Percentiles rank a stretch among this genome's conserved stretches.
phyloP scores from a whole-genome alignment of 2,113 vertebrate species.

The Percina caprodes region DNA sequence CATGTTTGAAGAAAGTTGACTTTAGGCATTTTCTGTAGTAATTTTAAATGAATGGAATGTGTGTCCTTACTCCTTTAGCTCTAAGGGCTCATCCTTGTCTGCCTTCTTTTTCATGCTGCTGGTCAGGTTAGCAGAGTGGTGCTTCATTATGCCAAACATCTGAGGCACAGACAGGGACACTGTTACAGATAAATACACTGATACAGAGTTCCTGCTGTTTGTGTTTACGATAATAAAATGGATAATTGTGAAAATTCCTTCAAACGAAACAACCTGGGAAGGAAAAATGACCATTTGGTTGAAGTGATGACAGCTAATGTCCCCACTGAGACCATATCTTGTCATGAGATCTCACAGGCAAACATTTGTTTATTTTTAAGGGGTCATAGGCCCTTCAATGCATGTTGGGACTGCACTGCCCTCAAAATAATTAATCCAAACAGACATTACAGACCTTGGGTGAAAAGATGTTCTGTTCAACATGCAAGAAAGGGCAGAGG shows the following conservation, averaged over 20 bases:
- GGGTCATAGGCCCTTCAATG: not conserved
- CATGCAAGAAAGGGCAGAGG: not conserved
- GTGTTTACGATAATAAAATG: not conserved
- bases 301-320: not conserved
- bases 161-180: slow-evolving; percentile 57
- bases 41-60: not conserved
- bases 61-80: slow-evolving; percentile 79
- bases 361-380: not conserved
- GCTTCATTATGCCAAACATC: slow-evolving; percentile 86
- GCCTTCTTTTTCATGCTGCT: slow-evolving; percentile 77
- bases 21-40: not conserved
- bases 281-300: not conserved
- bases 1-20: not conserved
- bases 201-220: not conserved
- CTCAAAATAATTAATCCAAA: not conserved
- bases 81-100: slow-evolving; percentile 67
- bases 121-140: slow-evolving; percentile 81
- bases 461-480: not conserved
- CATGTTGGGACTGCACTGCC: too few relatives aligned
- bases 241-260: not conserved
- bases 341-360: not conserved
- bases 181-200: not conserved
- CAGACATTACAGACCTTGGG: not conserved
- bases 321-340: not conserved
- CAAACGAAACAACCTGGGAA: not conserved